Evolutionary conservation across 2,888 invertebrate species (phyloP).

Genomic region (Homarus gammarus): DNA sequence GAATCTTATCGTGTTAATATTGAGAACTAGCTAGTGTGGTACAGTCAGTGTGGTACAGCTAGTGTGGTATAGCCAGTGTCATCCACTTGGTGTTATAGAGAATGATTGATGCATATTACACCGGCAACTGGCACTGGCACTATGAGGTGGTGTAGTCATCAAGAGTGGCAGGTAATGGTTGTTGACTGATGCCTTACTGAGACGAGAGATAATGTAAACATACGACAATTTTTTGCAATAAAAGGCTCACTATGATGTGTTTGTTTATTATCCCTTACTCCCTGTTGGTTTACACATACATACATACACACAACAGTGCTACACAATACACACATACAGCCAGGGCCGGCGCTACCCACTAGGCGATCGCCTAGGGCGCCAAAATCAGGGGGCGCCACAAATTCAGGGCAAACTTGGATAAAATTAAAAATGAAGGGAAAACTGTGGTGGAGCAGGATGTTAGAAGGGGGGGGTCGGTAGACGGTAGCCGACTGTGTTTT

Average conservation of each 20-base stretch:
- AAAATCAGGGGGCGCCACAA: too few relatives aligned
- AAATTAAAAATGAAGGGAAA: too few relatives aligned
- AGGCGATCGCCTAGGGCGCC: too few relatives aligned
- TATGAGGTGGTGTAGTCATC: conserved; percentile 16
- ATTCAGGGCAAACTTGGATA: too few relatives aligned
- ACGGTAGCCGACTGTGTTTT: too few relatives aligned
- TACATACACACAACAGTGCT: conserved; percentile 13
- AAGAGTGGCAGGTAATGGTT: conserved; percentile 14
- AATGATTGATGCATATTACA: not conserved
- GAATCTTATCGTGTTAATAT: too few relatives aligned
- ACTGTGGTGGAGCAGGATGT: too few relatives aligned
- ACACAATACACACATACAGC: conserved; percentile 18
- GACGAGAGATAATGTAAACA: conserved; percentile 30
- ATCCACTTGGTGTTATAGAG: not conserved
- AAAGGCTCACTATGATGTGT: conserved; percentile 1
- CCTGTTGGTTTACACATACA: not conserved
- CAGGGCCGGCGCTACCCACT: too few relatives aligned
- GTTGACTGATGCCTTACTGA: conserved; percentile 24
- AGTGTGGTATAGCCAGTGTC: not conserved
- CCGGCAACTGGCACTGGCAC: not conserved
- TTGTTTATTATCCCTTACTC: not conserved
- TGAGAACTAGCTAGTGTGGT: not conserved
- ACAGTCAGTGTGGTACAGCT: conserved; percentile 1
- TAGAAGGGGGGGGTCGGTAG: too few relatives aligned
- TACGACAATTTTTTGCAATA: conserved; percentile 21